Conservation (phyloP, 1,140 invertebrate genomes). For the Rhopalosiphum padi region DNA sequence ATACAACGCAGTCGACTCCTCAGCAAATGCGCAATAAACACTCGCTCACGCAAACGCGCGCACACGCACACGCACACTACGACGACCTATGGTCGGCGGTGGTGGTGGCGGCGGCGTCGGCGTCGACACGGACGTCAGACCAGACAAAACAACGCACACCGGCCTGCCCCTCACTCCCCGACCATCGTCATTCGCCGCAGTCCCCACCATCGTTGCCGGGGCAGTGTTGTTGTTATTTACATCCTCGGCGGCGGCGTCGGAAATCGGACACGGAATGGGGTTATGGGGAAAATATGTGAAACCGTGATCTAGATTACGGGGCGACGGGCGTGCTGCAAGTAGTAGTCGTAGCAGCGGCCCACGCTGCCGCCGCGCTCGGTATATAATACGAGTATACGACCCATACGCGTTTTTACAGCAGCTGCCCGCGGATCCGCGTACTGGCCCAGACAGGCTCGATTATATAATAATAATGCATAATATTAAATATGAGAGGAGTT, state of each 20-base stretch:
- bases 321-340: background rate
- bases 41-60: background rate
- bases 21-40: conserved; percentile 50
- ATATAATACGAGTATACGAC: background rate
- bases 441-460: background rate
- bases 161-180: background rate
- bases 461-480: background rate
- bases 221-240: conserved; percentile 41
- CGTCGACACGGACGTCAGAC: conserved; percentile 49
- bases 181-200: background rate
- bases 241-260: conserved; percentile 7
- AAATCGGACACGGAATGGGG: conserved; percentile 37
- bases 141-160: conserved; percentile 54
- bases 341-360: background rate
- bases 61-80: background rate
- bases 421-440: background rate
- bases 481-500: background rate
- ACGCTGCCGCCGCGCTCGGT: background rate
- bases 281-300: conserved; percentile 26
- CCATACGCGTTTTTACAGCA: background rate
- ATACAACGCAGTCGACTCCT: background rate
- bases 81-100: background rate
- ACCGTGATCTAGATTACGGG: conserved; percentile 36
- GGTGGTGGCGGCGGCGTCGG: background rate
- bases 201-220: background rate